These are phyloP conservation scores for Orthochromis malagaraziensis DNA, from an alignment of 2,113 vertebrate species.

Conservation along the genomic window DNA sequence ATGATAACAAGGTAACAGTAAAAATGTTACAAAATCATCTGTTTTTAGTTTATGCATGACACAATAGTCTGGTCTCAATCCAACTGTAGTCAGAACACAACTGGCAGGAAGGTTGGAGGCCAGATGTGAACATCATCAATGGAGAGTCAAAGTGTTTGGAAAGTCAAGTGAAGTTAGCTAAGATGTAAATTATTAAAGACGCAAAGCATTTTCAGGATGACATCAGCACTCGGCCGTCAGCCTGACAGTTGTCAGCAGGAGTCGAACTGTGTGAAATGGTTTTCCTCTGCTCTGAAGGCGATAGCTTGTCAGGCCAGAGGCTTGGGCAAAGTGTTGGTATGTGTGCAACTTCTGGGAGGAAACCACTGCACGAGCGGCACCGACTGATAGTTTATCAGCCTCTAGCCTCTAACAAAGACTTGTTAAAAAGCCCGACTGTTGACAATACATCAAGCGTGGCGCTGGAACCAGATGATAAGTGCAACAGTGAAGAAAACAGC, in stretches of 20 bases:
- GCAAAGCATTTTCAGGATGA: not conserved
- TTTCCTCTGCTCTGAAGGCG: not conserved
- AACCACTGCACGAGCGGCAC: conserved; percentile 23
- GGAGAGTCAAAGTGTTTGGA: not conserved
- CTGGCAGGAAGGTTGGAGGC: not conserved
- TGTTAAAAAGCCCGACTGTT: conserved; percentile 25
- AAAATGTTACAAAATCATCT: conserved; percentile 25
- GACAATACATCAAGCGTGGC: conserved; percentile 24
- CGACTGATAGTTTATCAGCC: conserved; percentile 54
- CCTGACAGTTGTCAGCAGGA: not conserved
- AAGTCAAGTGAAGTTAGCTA: not conserved
- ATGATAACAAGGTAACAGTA: not conserved
- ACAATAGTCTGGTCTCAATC: conserved; percentile 1
- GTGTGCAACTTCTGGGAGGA: conserved; percentile 23
- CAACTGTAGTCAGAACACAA: conserved; percentile 12
- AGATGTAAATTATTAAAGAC: not conserved
- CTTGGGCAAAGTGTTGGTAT: not conserved
- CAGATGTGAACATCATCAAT: conserved; percentile 21
- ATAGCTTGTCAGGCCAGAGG: not conserved
- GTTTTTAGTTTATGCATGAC: conserved; percentile 27
- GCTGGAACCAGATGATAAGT: conserved; percentile 3
- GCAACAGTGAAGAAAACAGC: not conserved
- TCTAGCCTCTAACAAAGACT: conserved; percentile 21
- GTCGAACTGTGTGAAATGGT: not conserved
- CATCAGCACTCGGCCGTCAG: not conserved